Percentiles rank a stretch among this genome's conserved stretches.
These are phyloP conservation scores for Cylindroiulus punctatus DNA, from an alignment of 2,888 invertebrate species.

Conservation along the genomic window DNA sequence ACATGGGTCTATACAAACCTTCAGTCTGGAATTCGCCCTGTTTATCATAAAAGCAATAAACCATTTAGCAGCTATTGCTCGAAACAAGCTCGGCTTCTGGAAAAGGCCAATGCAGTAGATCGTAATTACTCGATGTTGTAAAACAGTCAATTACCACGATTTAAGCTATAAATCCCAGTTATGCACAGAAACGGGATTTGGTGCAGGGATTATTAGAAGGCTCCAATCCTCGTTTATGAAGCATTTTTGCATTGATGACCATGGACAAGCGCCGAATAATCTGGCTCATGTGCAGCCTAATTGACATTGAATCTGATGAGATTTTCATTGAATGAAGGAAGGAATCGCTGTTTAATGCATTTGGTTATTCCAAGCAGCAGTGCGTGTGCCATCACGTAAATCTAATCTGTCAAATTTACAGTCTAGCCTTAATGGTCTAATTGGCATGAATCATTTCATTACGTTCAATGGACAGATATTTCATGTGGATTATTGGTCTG, in stretches of 20 bases:
- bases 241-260: not conserved
- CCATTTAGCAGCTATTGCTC: not conserved
- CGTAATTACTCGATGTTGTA: not conserved
- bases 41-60: not conserved
- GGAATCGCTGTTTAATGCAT: not conserved
- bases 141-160: not conserved
- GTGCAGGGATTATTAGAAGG: not conserved
- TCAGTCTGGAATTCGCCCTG: not conserved
- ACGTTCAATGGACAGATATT: too few species aligned
- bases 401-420: too few species aligned
- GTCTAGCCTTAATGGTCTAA: too few species aligned
- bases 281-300: not conserved
- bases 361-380: too few species aligned
- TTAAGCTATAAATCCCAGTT: not conserved
- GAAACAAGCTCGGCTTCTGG: not conserved
- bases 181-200: not conserved
- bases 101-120: not conserved
- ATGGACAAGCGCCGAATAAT: not conserved
- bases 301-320: not conserved
- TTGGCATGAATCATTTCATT: too few species aligned
- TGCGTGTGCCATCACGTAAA: too few species aligned
- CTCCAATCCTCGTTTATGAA: not conserved
- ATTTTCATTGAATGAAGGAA: not conserved
- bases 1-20: not conserved
- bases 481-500: too few species aligned